These are phyloP conservation scores for Alectoris magna DNA, from an alignment of 2,797 vertebrate species.

Conservation along the genomic window DNA sequence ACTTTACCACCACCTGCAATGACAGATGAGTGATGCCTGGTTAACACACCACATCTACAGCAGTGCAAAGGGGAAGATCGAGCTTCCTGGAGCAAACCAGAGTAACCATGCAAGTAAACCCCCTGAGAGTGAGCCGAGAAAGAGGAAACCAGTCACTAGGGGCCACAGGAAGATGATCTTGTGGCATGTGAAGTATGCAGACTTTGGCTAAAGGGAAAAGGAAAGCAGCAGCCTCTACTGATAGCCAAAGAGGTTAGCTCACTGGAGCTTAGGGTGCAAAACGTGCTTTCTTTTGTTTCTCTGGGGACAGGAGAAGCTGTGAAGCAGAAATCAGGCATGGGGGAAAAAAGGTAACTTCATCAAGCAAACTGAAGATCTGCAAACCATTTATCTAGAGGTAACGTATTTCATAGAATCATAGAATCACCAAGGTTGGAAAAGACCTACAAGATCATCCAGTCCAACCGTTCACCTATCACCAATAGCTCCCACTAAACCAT, in stretches of 20 bases:
- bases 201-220: constrained; percentile 25
- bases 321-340: not conserved
- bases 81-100: not conserved
- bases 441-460: too few relatives aligned
- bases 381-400: not conserved
- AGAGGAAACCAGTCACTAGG: not conserved
- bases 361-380: not conserved
- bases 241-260: not conserved
- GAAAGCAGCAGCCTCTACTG: constrained; percentile 7
- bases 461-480: too few relatives aligned
- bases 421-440: too few relatives aligned
- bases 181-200: constrained; percentile 26
- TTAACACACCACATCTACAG: not conserved
- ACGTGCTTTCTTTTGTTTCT: not conserved
- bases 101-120: not conserved
- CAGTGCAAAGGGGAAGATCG: accelerated
- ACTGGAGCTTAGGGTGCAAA: not conserved
- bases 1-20: not conserved
- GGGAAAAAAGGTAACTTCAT: not conserved
- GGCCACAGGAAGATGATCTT: constrained; percentile 40
- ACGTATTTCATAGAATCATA: not conserved
- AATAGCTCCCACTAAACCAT: too few relatives aligned
- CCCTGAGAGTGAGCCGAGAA: not conserved
- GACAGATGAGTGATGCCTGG: not conserved
- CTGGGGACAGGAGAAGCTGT: not conserved